Evolutionary conservation across 2,797 vertebrate genomes (phyloP), one percentile per base, ranked within the genome.

Genomic region (Falco naumanni): DNA sequence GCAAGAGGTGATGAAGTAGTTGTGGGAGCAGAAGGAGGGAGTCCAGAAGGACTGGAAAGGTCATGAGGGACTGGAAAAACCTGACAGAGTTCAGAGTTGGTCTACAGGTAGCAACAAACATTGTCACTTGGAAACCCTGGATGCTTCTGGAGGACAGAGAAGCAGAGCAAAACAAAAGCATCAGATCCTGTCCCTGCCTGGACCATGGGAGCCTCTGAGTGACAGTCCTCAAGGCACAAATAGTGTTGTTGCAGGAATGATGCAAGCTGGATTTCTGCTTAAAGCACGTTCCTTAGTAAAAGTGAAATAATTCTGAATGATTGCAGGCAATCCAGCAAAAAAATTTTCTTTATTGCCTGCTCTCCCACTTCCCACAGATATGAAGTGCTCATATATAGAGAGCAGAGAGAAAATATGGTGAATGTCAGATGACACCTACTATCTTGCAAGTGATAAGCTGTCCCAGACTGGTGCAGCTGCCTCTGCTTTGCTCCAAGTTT

Each of bases 51-150:
- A 50, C 50, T 85, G 65, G 75, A 66, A 80, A 87, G 41, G 68
- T 95, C 84, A 59, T 0, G 5, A 53, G 41, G 34, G 74, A 93
- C 90, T 77, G 77, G 95, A 93, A 96, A 95, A 93, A 95, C 90
- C 72, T 78, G 84, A 43, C 4, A 4, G 50, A 61, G 6, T 4
- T 43, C 1, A 2, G 60, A 72, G 12, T 0, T 92, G 50, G 16
- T 39, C 54, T 50, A 22, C 28, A 81, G 79, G 61, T 68, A 81
- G 10, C 71, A 94, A 91, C 78, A 96, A 95, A 89, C 50, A 89
- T 26, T 1, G 28, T 85, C 2, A 1, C 81, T 65, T 92, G 89
- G 90, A 95, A 90, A 93, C 79, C 12, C 14, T 6, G 28, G 50
- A 18, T 81, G 53, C 33, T 75, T 96, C 75, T 75, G 29, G 31